Evolutionary conservation across 2,113 vertebrate species (phyloP), one percentile per base, ranked within the genome.

Genomic region (Nycticebus coucang): DNA sequence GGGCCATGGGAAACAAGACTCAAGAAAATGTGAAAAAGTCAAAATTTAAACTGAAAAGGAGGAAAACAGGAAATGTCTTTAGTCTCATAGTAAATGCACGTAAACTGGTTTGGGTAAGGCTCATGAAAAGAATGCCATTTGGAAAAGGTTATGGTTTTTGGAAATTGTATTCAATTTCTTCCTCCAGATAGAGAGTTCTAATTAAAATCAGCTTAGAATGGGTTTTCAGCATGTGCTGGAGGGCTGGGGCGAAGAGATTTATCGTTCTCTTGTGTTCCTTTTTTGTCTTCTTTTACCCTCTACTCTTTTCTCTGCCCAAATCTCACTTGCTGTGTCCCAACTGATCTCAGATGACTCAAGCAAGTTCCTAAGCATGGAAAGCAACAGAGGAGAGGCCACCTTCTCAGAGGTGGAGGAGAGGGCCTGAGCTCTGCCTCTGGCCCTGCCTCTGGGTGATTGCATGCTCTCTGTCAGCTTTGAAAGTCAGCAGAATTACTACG

Each of bases 151-250:
- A 80, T 15, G 14, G 10, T 22, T 82, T 95, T 78, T 69, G 57
- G 79, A 91, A 93, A 79, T 53, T 75, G 5, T 50, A 22, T 93
- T 87, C 55, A 28, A 19, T 92, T 90, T 92, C 90, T 82, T 93
- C 35, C 35, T 87, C 80, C 81, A 90, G 88, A 90, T 60, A 82
- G 50, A 83, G 8, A 74, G 24, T 66, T 79, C 85, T 91, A 85
- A 95, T 95, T 89, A 94, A 93, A 75, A 94, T 71, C 37, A 82
- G n/a, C 66, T 55, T 95, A 3, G 33, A 14, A 92, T 55, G 78
- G 28, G 55, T 35, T 93, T 93, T 80, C 28, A 64, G 37, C 37
- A 21, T 13, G 57, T 69, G 68, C 30, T 0, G 0, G 35, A 94
- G 85, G 84, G 50, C n/a, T 75, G 10, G n/a, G 66, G 10, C 18